Percentiles rank a stretch among this genome's conserved stretches.
phyloP scores from a whole-genome alignment of 2,888 invertebrate species.

The Acleris laterana region DNA sequence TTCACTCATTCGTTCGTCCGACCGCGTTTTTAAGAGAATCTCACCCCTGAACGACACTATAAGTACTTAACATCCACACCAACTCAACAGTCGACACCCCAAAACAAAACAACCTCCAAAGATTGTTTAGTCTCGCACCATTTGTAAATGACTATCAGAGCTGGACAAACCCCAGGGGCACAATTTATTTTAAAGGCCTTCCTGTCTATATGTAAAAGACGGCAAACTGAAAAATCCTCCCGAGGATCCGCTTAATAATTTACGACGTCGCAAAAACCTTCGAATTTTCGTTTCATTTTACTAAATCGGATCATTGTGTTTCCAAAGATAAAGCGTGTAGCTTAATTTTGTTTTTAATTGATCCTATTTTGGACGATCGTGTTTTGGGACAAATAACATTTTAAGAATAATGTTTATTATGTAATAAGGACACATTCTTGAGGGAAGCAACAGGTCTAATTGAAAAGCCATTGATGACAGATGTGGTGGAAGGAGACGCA shows the following conservation, averaged over 20 bases:
- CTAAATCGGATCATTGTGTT: conserved; percentile 35
- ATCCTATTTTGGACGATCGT: background rate
- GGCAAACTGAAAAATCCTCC: conserved; percentile 62
- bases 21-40: too few relatives aligned
- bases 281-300: conserved; percentile 39
- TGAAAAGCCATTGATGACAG: conserved; percentile 28
- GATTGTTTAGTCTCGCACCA: conserved; percentile 47
- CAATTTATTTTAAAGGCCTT: conserved; percentile 67
- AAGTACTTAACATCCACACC: background rate
- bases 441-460: conserved; percentile 7
- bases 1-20: too few relatives aligned
- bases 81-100: background rate
- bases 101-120: conserved; percentile 31
- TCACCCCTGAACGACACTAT: too few relatives aligned
- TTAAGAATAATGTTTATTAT: too few relatives aligned
- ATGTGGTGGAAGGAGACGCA: conserved; percentile 49
- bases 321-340: conserved; percentile 27
- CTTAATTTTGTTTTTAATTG: conserved; percentile 32
- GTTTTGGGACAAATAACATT: too few relatives aligned
- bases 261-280: conserved; percentile 57
- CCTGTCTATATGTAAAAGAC: conserved; percentile 63
- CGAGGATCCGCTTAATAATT: conserved; percentile 60
- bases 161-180: conserved; percentile 59
- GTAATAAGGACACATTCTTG: conserved; percentile 9
- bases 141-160: conserved; percentile 62